Base-by-base conservation (phyloP, 2,888 invertebrate species). In the Phaedon cochleariae region DNA sequence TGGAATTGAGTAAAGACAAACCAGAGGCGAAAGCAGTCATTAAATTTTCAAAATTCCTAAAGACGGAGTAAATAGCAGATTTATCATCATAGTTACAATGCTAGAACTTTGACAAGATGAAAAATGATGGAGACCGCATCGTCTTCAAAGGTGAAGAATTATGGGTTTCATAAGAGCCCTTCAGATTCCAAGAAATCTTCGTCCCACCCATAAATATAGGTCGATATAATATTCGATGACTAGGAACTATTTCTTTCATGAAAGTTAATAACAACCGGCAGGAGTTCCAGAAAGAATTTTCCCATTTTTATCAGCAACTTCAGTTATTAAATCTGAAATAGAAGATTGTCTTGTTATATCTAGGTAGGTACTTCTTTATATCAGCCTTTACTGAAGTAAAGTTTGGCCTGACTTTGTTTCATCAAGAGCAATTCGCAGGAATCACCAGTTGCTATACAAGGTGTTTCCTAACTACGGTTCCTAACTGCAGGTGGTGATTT, bases 171-270 rank as follows among this genome's bases (percentile, higher is more conserved):
- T 57, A 62, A 61, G 52, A 52, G 59, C 57, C 57, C 51, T 61
- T 65, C 61, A 29, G 49, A 62, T 66, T 66, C 62, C 41, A 5
- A 62, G 66, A 59, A 66, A 66, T 66, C 54, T 52, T 55, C 45
- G 37, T 49, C 62, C 62, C 66, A 59, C 66, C 66, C 66, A 59
- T 62, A 54, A 62, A 61, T 54, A 54, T 59, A 59, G 53, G 45
- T 26, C 57, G 26, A 57, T 45, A 26, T 22, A 45, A 45, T 17
- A 18, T 45, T 22, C 26, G 57, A 57, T 57, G 57, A 57, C 57
- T 57, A 21, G 45, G 45, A 57, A 57, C n/a, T 45, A 29, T 57
- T 22, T 18, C 57, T 45, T 41, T 18, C 45, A 26, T 45, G 41
- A 45, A 26, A 57, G 26, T 41, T 26, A 57, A 45, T 45, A 26